phyloP scores from a whole-genome alignment of 1,140 invertebrate species.

The Diuraphis noxia region DNA sequence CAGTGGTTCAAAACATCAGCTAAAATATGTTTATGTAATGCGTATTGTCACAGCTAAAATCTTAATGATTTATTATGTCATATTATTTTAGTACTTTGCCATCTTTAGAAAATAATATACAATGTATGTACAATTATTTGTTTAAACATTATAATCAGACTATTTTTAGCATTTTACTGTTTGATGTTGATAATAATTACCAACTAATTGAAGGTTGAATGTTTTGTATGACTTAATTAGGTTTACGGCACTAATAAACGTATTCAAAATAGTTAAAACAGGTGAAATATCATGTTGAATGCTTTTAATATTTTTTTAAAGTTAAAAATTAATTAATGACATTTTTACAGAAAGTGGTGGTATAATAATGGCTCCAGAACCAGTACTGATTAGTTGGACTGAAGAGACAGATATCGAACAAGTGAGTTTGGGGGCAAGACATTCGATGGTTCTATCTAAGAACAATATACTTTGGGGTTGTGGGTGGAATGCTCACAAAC shows the following conservation, averaged over 20 bases:
- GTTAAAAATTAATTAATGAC: constrained; percentile 53
- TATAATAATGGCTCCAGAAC: constrained; percentile 60
- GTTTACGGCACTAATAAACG: background rate
- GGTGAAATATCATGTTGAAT: constrained; percentile 24
- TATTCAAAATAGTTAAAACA: background rate
- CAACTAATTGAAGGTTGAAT: constrained; percentile 13
- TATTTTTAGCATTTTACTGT: constrained; percentile 14
- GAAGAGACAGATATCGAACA: constrained; percentile 58
- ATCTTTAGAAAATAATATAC: background rate
- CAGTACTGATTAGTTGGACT: constrained; percentile 64
- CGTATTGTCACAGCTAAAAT: background rate
- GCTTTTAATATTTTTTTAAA: background rate
- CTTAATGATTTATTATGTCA: background rate
- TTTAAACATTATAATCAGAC: background rate
- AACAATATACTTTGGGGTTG: constrained; percentile 71
- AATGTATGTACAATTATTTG: background rate
- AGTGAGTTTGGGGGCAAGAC: constrained; percentile 48
- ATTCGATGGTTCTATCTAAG: constrained; percentile 62
- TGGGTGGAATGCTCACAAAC: constrained; percentile 76
- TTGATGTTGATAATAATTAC: background rate
- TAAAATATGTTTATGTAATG: background rate
- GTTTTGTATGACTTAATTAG: constrained; percentile 34
- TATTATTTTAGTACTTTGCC: background rate
- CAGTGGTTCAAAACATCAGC: background rate
- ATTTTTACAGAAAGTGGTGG: constrained; percentile 55